Conservation (phyloP, 2,113 vertebrate genomes). For the Pteronura brasiliensis region DNA sequence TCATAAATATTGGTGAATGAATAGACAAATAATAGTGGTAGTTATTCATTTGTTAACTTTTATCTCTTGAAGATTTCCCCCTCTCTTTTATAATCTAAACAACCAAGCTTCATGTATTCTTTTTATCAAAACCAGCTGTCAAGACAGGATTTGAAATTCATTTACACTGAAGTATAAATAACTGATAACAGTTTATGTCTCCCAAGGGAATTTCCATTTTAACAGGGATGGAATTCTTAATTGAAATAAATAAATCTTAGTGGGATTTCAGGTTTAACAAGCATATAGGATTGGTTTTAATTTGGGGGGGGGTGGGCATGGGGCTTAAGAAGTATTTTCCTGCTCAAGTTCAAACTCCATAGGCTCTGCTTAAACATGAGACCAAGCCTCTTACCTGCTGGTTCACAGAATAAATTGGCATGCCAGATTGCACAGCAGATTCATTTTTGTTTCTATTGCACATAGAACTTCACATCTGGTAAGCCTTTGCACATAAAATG, state of each 20-base stretch:
- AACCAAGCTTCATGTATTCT: not conserved
- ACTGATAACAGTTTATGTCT: constrained; percentile 40
- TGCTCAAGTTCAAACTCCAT: not conserved
- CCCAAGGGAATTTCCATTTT: constrained; percentile 35
- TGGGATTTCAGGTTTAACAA: constrained; percentile 20
- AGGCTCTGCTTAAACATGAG: not conserved
- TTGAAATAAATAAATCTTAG: constrained; percentile 1
- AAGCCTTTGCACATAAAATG: constrained; percentile 45
- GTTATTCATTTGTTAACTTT: not conserved
- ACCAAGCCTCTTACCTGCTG: not conserved
- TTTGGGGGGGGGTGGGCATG: not conserved
- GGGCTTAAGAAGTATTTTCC: not conserved
- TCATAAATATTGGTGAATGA: not conserved
- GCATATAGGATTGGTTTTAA: constrained; percentile 11
- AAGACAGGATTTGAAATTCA: constrained; percentile 43
- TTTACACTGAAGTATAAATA: constrained; percentile 33
- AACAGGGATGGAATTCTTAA: constrained; percentile 10
- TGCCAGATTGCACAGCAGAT: constrained; percentile 28
- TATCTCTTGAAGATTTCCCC: not conserved
- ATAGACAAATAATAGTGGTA: not conserved
- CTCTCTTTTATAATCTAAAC: not conserved
- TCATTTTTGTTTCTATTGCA: constrained; percentile 27
- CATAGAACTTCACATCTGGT: constrained; percentile 55
- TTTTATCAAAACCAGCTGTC: constrained; percentile 50
- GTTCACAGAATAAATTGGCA: not conserved